Conservation (phyloP, 2,113 vertebrate species). For the Trichomycterus rosablanca region DNA sequence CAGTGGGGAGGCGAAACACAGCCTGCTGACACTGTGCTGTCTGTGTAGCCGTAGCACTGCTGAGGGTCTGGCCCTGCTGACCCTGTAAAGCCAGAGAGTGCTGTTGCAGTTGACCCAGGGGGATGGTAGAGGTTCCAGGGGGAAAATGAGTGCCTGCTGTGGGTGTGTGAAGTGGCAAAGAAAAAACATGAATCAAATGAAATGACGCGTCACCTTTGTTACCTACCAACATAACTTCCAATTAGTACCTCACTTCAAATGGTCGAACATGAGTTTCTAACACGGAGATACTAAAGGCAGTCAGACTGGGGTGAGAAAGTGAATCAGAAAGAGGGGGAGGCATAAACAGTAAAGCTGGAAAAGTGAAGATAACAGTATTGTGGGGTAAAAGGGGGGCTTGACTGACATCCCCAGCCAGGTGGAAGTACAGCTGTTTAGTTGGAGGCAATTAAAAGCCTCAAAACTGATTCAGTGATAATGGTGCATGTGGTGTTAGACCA, state of each 20-base stretch:
- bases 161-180: neutral
- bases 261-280: too few species aligned
- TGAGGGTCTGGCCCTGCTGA: constrained; percentile 59
- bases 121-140: constrained; percentile 70
- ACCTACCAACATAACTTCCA: neutral
- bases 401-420: constrained; percentile 1
- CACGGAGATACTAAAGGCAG: too few species aligned
- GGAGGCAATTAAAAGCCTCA: constrained; percentile 54
- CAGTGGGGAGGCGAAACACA: constrained; percentile 72
- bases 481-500: constrained; percentile 53
- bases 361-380: neutral
- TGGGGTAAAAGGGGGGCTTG: neutral
- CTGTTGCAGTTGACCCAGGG: constrained; percentile 73
- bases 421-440: constrained; percentile 51
- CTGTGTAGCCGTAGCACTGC: constrained; percentile 51
- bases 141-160: constrained; percentile 72
- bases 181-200: neutral
- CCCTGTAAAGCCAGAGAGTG: constrained; percentile 71
- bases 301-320: too few species aligned
- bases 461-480: neutral
- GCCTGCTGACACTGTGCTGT: constrained; percentile 72
- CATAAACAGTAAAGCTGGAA: too few species aligned
- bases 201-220: too few species aligned
- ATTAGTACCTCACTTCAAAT: too few species aligned
- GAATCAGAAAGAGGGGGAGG: too few species aligned